Base-by-base conservation (phyloP, 2,797 vertebrate genomes). In the Leuciscus waleckii region DNA sequence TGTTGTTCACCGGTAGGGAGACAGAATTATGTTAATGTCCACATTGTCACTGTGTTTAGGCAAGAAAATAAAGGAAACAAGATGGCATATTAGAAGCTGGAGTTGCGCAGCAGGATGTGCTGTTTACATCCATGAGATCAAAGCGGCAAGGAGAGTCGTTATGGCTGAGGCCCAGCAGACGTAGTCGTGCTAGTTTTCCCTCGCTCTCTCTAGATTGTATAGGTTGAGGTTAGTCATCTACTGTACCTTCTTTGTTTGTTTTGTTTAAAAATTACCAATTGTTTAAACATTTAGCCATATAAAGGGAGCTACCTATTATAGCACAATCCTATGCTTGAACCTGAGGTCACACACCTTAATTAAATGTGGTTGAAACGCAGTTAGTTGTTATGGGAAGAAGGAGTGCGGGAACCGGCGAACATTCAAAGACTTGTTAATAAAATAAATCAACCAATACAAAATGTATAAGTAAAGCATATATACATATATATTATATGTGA, bases 11-110 rank as follows among this genome's bases (percentile, higher is more conserved):
- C 86, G 73, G 43, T n/a, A 79, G 79, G 83, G 74, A 87, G 77
- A 86, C 84, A 87, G 87, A 90, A 88, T 90, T 90, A 91, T 91
- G 87, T 73, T 90, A 91, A 90, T 88, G 89, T 83, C 58, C 26
- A 68, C 78, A 39, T 87, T 82, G 86, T 86, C 88, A 79, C 83
- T 23, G 58, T 79, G 81, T 86, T 86, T 87, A 88, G 88, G 87
- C 73, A 67, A 41, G 61, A 86, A 89, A 88, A 88, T 86, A 89
- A 87, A 82, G 79, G 41, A 82, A 79, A 74, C 83, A 74, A 82
- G 58, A 73, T 63, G 70, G 81, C 70, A 86, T 49, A 49, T 77
- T 61, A 85, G 79, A 88, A 69, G 81, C 68, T 84, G 73, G 69
- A 83, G 23, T 74, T 68, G 46, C 21, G n/a, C 68, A 29, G 75